Conservation (phyloP, 2,888 invertebrate species). For the Eutolmus rufibarbis region DNA sequence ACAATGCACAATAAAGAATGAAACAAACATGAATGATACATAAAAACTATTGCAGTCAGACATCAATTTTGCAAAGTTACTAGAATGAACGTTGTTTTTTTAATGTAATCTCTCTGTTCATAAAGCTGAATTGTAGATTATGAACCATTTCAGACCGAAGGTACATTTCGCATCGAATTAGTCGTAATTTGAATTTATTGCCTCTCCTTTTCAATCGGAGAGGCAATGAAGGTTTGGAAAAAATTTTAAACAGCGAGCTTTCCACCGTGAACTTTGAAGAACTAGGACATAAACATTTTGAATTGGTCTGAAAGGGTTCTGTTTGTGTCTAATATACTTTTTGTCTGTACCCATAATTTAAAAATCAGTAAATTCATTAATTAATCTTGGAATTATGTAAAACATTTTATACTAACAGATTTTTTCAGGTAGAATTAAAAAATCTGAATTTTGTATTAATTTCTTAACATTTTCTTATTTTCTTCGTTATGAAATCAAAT, state of each 20-base stretch:
- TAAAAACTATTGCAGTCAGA: background rate
- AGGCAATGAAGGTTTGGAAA: background rate
- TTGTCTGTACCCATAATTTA: background rate
- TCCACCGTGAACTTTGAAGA: background rate
- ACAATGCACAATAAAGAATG: constrained; percentile 20
- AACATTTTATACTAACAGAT: background rate
- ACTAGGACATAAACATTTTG: background rate
- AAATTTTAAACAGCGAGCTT: background rate
- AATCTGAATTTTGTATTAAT: background rate
- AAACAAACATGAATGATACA: background rate
- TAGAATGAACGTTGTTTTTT: background rate
- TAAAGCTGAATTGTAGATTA: background rate
- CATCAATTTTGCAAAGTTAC: background rate
- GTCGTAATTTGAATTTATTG: background rate
- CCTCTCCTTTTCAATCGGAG: background rate
- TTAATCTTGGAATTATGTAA: background rate
- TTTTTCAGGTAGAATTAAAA: background rate
- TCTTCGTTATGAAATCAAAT: background rate
- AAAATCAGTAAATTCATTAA: background rate
- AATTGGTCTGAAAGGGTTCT: background rate
- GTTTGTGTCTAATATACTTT: background rate
- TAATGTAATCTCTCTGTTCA: background rate
- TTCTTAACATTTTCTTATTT: background rate
- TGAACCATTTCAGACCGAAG: background rate
- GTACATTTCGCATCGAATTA: background rate